These are phyloP conservation scores for Setipinna tenuifilis DNA, from an alignment of 2,797 vertebrate genomes.

Conservation along the genomic window DNA sequence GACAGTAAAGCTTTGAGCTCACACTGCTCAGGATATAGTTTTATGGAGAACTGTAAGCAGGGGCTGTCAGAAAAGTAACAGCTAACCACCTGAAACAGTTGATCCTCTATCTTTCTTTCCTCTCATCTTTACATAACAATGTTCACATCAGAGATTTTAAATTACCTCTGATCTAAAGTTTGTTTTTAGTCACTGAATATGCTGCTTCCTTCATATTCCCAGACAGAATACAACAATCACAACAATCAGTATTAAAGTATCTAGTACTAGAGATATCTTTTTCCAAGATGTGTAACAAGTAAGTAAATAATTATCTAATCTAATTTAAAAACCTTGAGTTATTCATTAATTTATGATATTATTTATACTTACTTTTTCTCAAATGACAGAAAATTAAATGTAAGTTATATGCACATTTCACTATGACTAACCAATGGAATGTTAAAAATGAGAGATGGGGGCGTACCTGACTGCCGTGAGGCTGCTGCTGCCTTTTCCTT, in stretches of 20 bases:
- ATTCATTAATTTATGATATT: no score
- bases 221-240: neutral
- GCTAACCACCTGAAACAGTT: neutral
- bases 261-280: neutral
- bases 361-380: no score
- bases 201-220: neutral
- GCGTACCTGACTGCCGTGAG: conserved; percentile 78
- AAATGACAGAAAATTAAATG: no score
- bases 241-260: neutral
- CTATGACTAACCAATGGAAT: no score
- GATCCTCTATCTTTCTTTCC: neutral
- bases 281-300: neutral
- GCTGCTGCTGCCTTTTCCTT: conserved; percentile 64
- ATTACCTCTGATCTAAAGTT: neutral
- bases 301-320: neutral
- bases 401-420: no score
- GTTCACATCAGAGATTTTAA: neutral
- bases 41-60: neutral
- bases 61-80: neutral
- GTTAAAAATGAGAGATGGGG: neutral
- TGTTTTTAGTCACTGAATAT: neutral
- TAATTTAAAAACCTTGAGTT: no score
- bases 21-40: neutral
- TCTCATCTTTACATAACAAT: neutral
- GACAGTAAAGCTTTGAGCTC: conserved; percentile 3